Evolutionary conservation across 2,113 vertebrate genomes (phyloP), one percentile per base, ranked within the genome.

Genomic region (Tringa solitaria): DNA sequence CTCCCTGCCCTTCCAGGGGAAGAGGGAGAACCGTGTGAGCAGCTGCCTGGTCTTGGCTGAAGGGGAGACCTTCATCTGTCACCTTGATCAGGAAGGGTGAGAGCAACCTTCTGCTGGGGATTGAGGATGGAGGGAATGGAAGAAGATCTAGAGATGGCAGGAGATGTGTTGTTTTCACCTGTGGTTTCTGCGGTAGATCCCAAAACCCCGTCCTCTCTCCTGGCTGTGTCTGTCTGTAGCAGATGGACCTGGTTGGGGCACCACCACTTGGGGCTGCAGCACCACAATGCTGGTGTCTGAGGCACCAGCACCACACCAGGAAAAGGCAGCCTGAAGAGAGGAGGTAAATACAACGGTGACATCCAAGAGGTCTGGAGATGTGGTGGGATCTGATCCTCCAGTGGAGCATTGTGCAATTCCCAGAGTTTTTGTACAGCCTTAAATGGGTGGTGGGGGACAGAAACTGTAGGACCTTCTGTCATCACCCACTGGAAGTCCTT

Each of bases 151-250:
- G 61, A 59, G 14, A 8, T 43, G 50, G 54, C 33, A 45, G 43
- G 5, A 79, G 14, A 51, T 27, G n/a, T 22, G 48, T 9, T 67
- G 9, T 39, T 94, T 86, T 72, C 45, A 65, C 45, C 30, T 56
- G 33, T 0, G 0, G 21, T 84, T 93, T 74, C 75, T 43, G 8
- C 1, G 0, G 50, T 26, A 35, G 41, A 37, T 74, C 30, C 16
- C 60, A 63, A 63, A 45, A 24, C 7, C 24, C 53, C 2, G 0
- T 67, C 56, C 6, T 67, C 60, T 78, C n/a, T 84, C 32, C 50
- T 50, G 27, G 24, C 46, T 61, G 30, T 22, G 59, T 56, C 60
- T 75, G 56, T 35, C 67, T 14, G 5, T 35, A 72, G 27, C 33
- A 88, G 50, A 27, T 70, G 30, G 30, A 16, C 24, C 10, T 33